Base-by-base conservation (phyloP, 2,113 vertebrate genomes). In the Tretioscincus oriximinensis region DNA sequence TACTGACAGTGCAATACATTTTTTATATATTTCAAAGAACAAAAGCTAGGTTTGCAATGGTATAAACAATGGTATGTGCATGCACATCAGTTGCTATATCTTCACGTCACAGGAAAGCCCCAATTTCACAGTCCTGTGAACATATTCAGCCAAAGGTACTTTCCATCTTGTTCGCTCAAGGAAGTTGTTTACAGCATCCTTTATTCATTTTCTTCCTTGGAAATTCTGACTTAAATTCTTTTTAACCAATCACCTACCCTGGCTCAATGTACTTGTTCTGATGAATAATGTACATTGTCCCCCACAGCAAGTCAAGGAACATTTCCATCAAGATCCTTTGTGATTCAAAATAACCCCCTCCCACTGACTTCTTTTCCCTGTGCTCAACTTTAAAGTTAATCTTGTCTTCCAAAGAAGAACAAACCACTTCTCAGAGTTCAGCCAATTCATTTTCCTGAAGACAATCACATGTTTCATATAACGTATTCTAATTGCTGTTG, bases 201-300 rank as follows among this genome's bases (percentile, higher is more conserved):
- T 81, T 65, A 69, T 2, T 87, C 69, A 63, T 12, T 73, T 84
- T 4, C 31, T 11, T 31, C 35, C 76, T 81, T 88, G 83, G 73
- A 83, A 90, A 86, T 2, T 82, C 78, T 61, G 68, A 76, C 29
- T 49, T 78, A 61, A 84, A 84, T 90, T 84, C 49, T 29, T 72
- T 74, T 60, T 68, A 49, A 73, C 9, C 84, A 77, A 84, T 21
- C 12, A 77, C 51, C 10, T 89, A 20, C 21, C 5, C 1, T n/a
- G 58, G 7, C 71, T 51, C 51, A 75, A 6, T 22, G 72, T 78
- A 69, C 49, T 64, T 87, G 61, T 65, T 61, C 28, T 35, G 51
- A 83, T 71, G 29, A 86, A 70, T 54, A 80, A 49, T 73, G 9
- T 35, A 58, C 73, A 64, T 35, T 82, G 70, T 83, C 18, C 18